Evolutionary conservation across 2,888 invertebrate species (phyloP).

Genomic region (Spodoptera picta): DNA sequence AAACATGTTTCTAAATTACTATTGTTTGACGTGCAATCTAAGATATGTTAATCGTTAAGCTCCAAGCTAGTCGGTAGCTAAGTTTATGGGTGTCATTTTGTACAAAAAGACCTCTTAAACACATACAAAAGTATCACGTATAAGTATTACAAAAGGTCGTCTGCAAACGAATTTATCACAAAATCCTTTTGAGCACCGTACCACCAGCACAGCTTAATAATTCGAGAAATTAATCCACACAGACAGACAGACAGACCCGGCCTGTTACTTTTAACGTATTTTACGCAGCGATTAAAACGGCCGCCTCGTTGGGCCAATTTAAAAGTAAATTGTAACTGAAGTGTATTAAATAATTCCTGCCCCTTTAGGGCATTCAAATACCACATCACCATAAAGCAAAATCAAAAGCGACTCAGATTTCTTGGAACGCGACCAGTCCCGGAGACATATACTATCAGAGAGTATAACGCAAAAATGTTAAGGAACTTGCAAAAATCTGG

Average conservation of each 20-base stretch:
- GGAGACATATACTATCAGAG: conserved; percentile 44
- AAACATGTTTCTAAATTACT: no score
- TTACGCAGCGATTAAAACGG: conserved; percentile 26
- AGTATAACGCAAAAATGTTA: conserved; percentile 62
- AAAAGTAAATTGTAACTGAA: conserved; percentile 53
- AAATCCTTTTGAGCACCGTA: conserved; percentile 10
- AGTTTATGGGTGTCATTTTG: no score
- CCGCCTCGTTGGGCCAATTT: conserved; percentile 39
- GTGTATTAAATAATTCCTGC: conserved; percentile 49
- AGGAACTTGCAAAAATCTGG: conserved; percentile 64
- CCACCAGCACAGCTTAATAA: conserved; percentile 30
- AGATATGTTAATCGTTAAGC: no score
- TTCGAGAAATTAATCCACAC: conserved; percentile 38
- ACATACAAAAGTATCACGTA: background rate
- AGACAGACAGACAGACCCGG: conserved; percentile 40
- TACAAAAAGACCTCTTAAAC: no score
- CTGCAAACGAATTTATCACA: conserved; percentile 13
- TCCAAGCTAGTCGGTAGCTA: no score
- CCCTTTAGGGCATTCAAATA: conserved; percentile 45
- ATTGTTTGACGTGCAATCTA: no score
- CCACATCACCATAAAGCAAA: conserved; percentile 49
- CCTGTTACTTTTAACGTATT: conserved; percentile 8
- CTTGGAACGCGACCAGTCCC: conserved; percentile 37
- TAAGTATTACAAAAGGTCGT: background rate
- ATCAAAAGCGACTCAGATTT: conserved; percentile 43